A percentile compares a stretch with the other conserved stretches of the same genome.
phyloP scores from a whole-genome alignment of 2,888 invertebrate species.

The Hesperia comma region DNA sequence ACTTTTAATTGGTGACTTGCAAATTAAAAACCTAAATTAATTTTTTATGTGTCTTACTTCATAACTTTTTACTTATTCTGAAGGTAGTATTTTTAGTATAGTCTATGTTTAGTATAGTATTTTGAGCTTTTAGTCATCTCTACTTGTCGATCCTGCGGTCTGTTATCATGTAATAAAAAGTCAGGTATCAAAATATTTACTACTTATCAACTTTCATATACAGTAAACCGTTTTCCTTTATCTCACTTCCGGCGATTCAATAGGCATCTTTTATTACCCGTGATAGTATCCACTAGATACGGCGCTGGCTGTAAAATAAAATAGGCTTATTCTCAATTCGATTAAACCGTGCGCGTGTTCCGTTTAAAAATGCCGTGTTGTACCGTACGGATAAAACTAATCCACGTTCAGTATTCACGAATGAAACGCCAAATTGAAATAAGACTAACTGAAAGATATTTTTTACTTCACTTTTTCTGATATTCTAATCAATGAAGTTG shows the following conservation, averaged over 20 bases:
- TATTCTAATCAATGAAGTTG: too few species aligned
- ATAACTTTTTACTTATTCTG: too few species aligned
- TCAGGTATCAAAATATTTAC: neutral
- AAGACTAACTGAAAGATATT: neutral
- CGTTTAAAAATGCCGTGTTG: slow-evolving; percentile 9
- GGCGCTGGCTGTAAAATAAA: slow-evolving; percentile 19
- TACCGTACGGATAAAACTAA: neutral
- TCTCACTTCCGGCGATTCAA: neutral
- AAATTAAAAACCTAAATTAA: too few species aligned
- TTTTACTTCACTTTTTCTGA: neutral
- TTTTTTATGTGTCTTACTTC: too few species aligned
- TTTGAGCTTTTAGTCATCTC: too few species aligned
- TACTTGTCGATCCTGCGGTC: too few species aligned
- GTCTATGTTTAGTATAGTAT: too few species aligned
- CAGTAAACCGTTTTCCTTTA: slow-evolving; percentile 1
- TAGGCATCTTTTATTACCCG: neutral
- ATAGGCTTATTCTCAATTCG: slow-evolving; percentile 30
- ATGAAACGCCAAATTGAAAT: neutral
- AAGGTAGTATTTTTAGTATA: too few species aligned
- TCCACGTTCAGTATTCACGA: neutral
- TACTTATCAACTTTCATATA: neutral
- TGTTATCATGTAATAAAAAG: too few species aligned
- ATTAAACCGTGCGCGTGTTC: slow-evolving; percentile 22
- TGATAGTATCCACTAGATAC: slow-evolving; percentile 10
- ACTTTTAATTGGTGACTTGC: too few species aligned